These are phyloP conservation scores for Volucella inflata DNA, from an alignment of 2,888 invertebrate genomes.

Conservation along the genomic window DNA sequence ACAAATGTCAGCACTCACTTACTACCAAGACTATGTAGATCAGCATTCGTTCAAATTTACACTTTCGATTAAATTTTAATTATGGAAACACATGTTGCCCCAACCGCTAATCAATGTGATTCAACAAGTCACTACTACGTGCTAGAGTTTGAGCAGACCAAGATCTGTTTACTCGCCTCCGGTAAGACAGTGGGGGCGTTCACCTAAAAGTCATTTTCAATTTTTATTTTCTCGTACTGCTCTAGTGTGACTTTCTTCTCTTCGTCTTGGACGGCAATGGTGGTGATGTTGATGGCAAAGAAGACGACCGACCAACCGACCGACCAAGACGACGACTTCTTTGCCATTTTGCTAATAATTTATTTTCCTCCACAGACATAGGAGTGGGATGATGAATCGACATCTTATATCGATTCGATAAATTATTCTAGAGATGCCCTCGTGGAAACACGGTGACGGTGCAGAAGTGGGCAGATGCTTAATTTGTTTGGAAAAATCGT, in stretches of 20 bases:
- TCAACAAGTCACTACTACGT: conserved; percentile 34
- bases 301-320: too few species aligned
- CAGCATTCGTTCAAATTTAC: conserved; percentile 63
- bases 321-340: conserved; percentile 51
- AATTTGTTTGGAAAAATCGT: conserved; percentile 73
- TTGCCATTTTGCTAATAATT: conserved; percentile 63
- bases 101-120: conserved; percentile 4
- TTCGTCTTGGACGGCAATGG: conserved; percentile 42
- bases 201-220: conserved; percentile 47
- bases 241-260: conserved; percentile 53
- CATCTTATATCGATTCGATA: conserved; percentile 82
- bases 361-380: conserved; percentile 59
- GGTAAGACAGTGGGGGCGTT: conserved; percentile 62
- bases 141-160: conserved; percentile 26
- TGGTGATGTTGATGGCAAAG: conserved; percentile 30
- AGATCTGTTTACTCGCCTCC: conserved; percentile 51
- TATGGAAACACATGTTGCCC: conserved; percentile 66
- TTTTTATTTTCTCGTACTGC: conserved; percentile 25
- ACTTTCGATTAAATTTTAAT: conserved; percentile 73
- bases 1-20: not conserved
- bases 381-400: conserved; percentile 82
- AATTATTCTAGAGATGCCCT: conserved; percentile 77
- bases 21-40: conserved; percentile 43
- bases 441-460: conserved; percentile 37
- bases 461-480: conserved; percentile 71